Base-by-base conservation (phyloP, 2,797 vertebrate genomes). In the Pyrocephalus nanus region DNA sequence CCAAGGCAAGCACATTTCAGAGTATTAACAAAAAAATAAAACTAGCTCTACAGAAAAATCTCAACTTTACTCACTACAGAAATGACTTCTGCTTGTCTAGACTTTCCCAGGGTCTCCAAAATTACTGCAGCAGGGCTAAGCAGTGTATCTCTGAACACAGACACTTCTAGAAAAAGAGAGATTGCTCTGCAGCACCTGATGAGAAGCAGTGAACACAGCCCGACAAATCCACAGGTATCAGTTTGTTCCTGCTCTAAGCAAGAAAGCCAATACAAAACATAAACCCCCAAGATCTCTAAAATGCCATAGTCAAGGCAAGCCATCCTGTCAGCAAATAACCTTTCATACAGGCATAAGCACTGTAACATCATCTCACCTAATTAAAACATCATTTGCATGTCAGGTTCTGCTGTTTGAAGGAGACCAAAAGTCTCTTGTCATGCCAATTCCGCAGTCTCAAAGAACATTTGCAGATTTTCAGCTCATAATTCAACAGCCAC, bases 401-500 rank as follows among this genome's bases (percentile, higher is more conserved):
- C 67, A 72, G 61, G 53, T 92, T 71, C 71, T 26, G 20, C 50
- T 84, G 45, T 73, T 62, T 1, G 0, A 48, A 88, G 75, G 51
- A 82, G 45, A 64, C 74, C 54, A 8, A 30, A 45, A 61, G 50
- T 38, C 57, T 73, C 67, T 55, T 23, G 48, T 60, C 2, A 6
- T 73, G 80, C 50, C 53, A 74, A 20, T 79, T 65, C 32, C 75
- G 54, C 58, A 13, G 47, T 40, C 48, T 65, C 42, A 16, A 95
- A 80, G 70, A 86, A 23, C 42, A 45, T 86, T 43, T 74, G 61
- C 69, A 89, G 78, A 70, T 88, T 92, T 81, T 20, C 87, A 83
- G 86, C 54, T 57, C 36, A 30, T 82, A 86, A 95, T 77, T 96
- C 90, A 96, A 91, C 2, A 94, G 47, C 62, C 25, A 19, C 43